Percentiles rank a stretch among this genome's conserved stretches.
Evolutionary conservation across 2,888 invertebrate species (phyloP).

Genomic region (Marronus borbonicus): DNA sequence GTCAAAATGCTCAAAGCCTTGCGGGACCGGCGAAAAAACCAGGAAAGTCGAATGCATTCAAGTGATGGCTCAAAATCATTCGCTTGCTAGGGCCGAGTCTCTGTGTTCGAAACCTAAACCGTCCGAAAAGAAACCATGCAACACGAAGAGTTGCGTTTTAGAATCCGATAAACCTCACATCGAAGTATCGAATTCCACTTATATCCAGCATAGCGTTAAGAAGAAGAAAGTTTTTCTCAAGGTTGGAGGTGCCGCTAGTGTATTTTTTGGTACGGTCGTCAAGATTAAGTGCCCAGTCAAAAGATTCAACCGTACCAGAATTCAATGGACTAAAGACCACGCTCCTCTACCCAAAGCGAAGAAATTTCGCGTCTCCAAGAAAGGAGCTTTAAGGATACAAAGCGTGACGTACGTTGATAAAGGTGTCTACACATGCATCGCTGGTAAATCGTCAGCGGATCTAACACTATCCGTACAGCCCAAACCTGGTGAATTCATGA

Average conservation of each 20-base stretch:
- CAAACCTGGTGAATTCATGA: slow-evolving; percentile 83
- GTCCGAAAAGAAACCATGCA: slow-evolving; percentile 86
- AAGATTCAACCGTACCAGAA: slow-evolving; percentile 85
- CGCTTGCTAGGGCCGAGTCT: slow-evolving; percentile 83
- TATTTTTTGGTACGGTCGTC: slow-evolving; percentile 92
- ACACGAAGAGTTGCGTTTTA: slow-evolving; percentile 84
- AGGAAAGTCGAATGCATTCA: slow-evolving; percentile 92
- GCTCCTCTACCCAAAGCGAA: slow-evolving; percentile 83
- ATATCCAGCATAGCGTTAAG: slow-evolving; percentile 87
- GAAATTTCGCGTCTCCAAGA: slow-evolving; percentile 90
- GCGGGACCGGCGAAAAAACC: slow-evolving; percentile 91
- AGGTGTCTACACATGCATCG: slow-evolving; percentile 90
- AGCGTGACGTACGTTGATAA: slow-evolving; percentile 84
- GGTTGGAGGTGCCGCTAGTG: slow-evolving; percentile 91
- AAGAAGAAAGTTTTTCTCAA: slow-evolving; percentile 88
- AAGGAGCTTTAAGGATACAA: slow-evolving; percentile 90
- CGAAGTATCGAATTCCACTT: slow-evolving; percentile 85
- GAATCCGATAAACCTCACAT: slow-evolving; percentile 83
- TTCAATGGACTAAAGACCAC: slow-evolving; percentile 92
- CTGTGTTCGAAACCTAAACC: slow-evolving; percentile 86
- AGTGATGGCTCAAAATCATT: slow-evolving; percentile 93
- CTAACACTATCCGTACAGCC: slow-evolving; percentile 86
- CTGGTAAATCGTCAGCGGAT: slow-evolving; percentile 86
- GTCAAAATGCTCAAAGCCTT: slow-evolving; percentile 94
- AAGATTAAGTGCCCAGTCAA: slow-evolving; percentile 96